phyloP scores from a whole-genome alignment of 2,888 invertebrate genomes.

The Dicyrtoma fusca region DNA sequence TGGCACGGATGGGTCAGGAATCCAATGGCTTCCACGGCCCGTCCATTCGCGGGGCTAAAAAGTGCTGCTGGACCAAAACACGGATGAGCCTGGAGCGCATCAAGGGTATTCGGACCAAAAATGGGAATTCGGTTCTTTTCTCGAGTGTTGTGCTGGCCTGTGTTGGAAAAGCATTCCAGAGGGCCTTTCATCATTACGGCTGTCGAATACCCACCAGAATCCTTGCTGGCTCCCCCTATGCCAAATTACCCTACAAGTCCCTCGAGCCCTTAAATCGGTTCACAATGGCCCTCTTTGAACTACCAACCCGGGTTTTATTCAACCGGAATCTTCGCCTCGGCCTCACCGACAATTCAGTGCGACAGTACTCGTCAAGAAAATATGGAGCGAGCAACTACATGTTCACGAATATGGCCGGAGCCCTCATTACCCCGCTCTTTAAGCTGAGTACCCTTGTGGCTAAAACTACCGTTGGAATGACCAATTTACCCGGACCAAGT shows the following conservation, averaged over 20 bases:
- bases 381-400: not conserved
- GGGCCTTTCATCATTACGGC: constrained; percentile 42
- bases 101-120: constrained; percentile 42
- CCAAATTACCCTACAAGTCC: constrained; percentile 45
- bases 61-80: constrained; percentile 45
- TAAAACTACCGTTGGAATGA: constrained; percentile 43
- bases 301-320: constrained; percentile 41
- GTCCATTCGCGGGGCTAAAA: constrained; percentile 40
- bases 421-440: constrained; percentile 46
- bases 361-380: not conserved
- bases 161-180: constrained; percentile 45
- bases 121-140: constrained; percentile 26
- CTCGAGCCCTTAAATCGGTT: constrained; percentile 48
- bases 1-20: constrained; percentile 41
- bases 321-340: constrained; percentile 1
- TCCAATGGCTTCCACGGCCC: constrained; percentile 47
- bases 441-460: constrained; percentile 42
- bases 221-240: constrained; percentile 48
- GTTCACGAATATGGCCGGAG: constrained; percentile 48
- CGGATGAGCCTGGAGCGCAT: constrained; percentile 43
- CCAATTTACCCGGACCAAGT: constrained; percentile 49
- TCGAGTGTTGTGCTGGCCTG: constrained; percentile 46
- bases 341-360: not conserved
- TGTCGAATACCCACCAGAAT: constrained; percentile 43
- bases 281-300: constrained; percentile 44